Evolutionary conservation across 2,113 vertebrate genomes (phyloP).

Genomic region (Campylorhamphus procurvoides): DNA sequence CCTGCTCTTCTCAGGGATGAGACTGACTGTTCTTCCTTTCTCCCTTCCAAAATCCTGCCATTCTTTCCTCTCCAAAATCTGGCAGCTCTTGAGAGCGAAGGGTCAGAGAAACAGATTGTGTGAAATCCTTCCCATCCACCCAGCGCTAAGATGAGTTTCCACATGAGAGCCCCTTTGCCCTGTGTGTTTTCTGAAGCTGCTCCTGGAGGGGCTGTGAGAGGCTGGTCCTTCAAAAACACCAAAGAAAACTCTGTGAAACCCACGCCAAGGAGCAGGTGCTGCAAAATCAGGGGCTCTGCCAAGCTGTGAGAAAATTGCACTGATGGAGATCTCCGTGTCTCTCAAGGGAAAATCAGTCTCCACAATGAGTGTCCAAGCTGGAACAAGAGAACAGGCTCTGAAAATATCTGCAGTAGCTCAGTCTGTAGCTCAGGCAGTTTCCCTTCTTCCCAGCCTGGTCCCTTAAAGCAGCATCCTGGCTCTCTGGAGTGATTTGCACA

Average conservation of each 20-base stretch:
- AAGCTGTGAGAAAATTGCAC: not conserved
- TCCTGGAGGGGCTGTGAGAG: not conserved
- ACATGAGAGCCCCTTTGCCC: not conserved
- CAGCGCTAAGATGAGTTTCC: not conserved
- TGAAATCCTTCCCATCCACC: not conserved
- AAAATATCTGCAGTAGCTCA: not conserved
- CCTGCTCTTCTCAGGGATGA: not conserved
- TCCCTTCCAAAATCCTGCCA: not conserved
- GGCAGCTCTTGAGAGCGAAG: not conserved
- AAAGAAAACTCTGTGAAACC: not conserved
- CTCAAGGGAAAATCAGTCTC: not conserved
- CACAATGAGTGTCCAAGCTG: not conserved
- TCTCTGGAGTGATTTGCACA: not conserved
- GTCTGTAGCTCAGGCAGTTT: not conserved
- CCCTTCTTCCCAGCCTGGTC: not conserved
- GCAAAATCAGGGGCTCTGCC: not conserved
- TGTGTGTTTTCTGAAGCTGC: not conserved
- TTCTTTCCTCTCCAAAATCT: not conserved
- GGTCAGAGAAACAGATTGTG: not conserved
- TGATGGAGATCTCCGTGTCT: rapidly evolving
- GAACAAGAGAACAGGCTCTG: not conserved
- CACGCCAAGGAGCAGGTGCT: not conserved
- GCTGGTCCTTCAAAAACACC: not conserved
- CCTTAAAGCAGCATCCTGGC: rapidly evolving
- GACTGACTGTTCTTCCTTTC: not conserved